Conservation (phyloP, 2,888 invertebrate genomes). For the Sepioteuthis lessoniana region DNA sequence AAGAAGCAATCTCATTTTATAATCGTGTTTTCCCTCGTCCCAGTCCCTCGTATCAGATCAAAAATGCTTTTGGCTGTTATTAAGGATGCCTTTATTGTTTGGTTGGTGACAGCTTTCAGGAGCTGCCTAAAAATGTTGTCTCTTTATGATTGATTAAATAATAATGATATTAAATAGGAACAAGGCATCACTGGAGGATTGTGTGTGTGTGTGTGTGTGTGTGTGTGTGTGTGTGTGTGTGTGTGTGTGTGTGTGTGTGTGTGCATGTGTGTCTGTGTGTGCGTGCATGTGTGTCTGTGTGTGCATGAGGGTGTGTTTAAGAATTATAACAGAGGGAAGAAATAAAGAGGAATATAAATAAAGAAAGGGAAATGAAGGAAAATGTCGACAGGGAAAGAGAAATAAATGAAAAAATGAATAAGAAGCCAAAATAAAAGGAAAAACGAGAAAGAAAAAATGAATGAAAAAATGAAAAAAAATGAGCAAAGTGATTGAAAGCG, state of each 20-base stretch:
- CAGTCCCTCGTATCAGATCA: not conserved
- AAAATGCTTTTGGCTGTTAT: not conserved
- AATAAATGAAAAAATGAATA: not conserved
- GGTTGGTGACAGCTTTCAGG: not conserved
- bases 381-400: not conserved
- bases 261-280: not conserved
- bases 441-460: not conserved
- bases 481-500: no score
- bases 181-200: not conserved
- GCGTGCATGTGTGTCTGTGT: not conserved
- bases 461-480: not conserved
- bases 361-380: no score
- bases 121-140: not conserved
- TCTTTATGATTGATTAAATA: constrained; percentile 21
- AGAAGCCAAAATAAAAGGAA: not conserved
- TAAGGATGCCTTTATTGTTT: not conserved
- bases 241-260: not conserved
- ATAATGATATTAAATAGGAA: not conserved
- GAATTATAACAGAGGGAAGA: not conserved
- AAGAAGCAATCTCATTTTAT: not conserved
- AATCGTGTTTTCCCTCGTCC: not conserved
- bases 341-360: not conserved
- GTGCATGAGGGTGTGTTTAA: not conserved
- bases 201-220: not conserved
- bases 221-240: not conserved